Base-by-base conservation (phyloP, 2,888 invertebrate species). In the Eupithecia subumbrata region DNA sequence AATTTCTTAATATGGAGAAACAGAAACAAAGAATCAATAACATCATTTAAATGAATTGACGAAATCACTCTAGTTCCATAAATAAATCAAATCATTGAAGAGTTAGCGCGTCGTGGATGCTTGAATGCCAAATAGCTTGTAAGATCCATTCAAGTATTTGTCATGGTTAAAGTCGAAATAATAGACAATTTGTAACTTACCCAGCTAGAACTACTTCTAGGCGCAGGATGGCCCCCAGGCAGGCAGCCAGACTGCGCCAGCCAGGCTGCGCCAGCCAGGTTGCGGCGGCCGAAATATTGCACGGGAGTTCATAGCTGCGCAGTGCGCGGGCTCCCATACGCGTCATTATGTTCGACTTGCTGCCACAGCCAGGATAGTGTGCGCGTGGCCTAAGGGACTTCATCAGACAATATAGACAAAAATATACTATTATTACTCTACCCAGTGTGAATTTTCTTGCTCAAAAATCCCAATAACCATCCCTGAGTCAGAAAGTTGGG, bases 61-160 rank as follows among this genome's bases (percentile, higher is more conserved):
- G 81, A 75, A 78, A 79, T 71, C 74, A 78, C 73, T 79, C 79
- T 45, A 81, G 40, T 77, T 81, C 68, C 67, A 68, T 67, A 48
- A 71, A 70, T 52, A 69, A 67, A 66, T 12, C 56, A 71, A 56
- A 74, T 68, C n/a, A 69, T 72, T 43, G 48, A 72, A 71, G 73
- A 74, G 72, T 48, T 70, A 43, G 30, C 40, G 22, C 70, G 40
- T 14, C 30, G 12, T 43, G 43, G 37, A 18, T n/a, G 40, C 60
- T 16, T 73, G 56, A 76, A 75, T 78, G 74, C 69, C 69, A 70
- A 72, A 75, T 71, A 72, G 2, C 66, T 72, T 67, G 64, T 69
- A 73, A 71, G 48, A 67, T 69, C 34, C 37, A 25, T 40, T 25
- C 45, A 45, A 60, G 37, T 70, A 70, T 71, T 67, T 75, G 77